phyloP scores from a whole-genome alignment of 2,888 invertebrate genomes.

The Zonitis immaculata region DNA sequence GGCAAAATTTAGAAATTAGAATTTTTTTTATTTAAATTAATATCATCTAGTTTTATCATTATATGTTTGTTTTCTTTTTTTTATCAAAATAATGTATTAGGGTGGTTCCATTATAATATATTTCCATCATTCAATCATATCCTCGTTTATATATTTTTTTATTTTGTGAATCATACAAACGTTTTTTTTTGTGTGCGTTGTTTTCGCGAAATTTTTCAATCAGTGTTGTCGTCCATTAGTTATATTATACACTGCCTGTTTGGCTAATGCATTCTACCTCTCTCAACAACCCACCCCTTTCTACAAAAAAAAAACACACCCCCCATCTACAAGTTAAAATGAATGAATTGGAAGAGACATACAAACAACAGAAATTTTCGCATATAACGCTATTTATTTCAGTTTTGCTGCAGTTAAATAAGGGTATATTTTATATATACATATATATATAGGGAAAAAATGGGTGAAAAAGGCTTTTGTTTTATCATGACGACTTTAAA shows the following conservation, averaged over 20 bases:
- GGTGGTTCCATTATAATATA: slow-evolving; percentile 19
- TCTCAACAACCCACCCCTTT: neutral
- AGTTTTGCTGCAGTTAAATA: slow-evolving; percentile 38
- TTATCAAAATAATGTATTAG: neutral
- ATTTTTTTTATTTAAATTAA: neutral
- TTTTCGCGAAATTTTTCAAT: slow-evolving; percentile 48
- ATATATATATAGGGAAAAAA: slow-evolving; percentile 9
- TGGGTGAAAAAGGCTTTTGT: slow-evolving; percentile 40
- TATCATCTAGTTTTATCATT: too few species aligned
- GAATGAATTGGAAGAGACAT: slow-evolving; percentile 16
- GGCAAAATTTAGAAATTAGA: too few species aligned
- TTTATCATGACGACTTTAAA: slow-evolving; percentile 46
- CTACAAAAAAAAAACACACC: neutral
- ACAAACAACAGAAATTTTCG: slow-evolving; percentile 43
- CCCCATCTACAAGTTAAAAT: neutral
- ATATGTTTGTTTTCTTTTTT: too few species aligned
- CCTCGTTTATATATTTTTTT: slow-evolving; percentile 14
- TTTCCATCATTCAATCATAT: slow-evolving; percentile 44
- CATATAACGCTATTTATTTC: slow-evolving; percentile 43
- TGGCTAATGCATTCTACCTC: slow-evolving; percentile 42
- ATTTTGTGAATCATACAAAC: slow-evolving; percentile 24
- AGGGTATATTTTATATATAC: slow-evolving; percentile 45
- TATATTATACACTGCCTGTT: slow-evolving; percentile 47
- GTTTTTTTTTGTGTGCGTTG: slow-evolving; percentile 43
- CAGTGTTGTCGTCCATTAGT: slow-evolving; percentile 50